These are phyloP conservation scores for Zaprionus inermis DNA, from an alignment of 1,140 invertebrate genomes.

Conservation along the genomic window DNA sequence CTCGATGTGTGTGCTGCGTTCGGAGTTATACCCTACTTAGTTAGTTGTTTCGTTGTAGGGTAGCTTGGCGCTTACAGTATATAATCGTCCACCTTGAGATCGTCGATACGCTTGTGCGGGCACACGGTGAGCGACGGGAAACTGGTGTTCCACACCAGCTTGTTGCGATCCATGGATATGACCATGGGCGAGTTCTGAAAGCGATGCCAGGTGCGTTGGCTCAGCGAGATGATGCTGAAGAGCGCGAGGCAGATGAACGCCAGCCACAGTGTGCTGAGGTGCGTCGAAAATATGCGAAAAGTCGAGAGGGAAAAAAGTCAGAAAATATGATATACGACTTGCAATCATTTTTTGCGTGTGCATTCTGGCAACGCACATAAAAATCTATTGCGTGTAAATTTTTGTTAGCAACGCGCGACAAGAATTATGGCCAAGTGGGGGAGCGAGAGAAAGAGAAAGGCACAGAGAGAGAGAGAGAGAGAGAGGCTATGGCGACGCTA, in stretches of 20 bases:
- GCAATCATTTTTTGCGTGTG: slow-evolving; percentile 50
- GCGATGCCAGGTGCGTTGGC: slow-evolving; percentile 86
- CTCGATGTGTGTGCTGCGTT: slow-evolving; percentile 48
- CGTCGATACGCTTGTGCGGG: slow-evolving; percentile 85
- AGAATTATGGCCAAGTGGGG: slow-evolving; percentile 67
- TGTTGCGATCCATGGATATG: slow-evolving; percentile 89
- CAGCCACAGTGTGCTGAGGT: slow-evolving; percentile 84
- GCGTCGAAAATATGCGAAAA: slow-evolving; percentile 11
- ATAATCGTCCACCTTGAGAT: slow-evolving; percentile 84
- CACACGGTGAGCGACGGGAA: slow-evolving; percentile 87
- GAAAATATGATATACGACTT: slow-evolving; percentile 62
- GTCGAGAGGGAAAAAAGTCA: slow-evolving; percentile 7
- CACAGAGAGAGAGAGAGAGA: neutral
- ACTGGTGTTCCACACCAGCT: slow-evolving; percentile 89
- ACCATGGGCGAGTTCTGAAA: slow-evolving; percentile 89
- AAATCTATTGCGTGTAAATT: slow-evolving; percentile 84
- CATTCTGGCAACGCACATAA: slow-evolving; percentile 68
- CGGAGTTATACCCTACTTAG: neutral
- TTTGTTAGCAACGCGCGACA: slow-evolving; percentile 59
- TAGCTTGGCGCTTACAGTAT: slow-evolving; percentile 85
- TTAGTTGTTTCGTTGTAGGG: no score
- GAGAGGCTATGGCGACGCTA: neutral
- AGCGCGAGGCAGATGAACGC: slow-evolving; percentile 83
- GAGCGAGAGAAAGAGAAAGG: neutral
- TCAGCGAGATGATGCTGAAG: slow-evolving; percentile 85